A percentile compares a stretch with the other conserved stretches of the same genome.
These are phyloP conservation scores for Stenolophus ochropezus DNA, from an alignment of 2,888 invertebrate species.

Conservation along the genomic window DNA sequence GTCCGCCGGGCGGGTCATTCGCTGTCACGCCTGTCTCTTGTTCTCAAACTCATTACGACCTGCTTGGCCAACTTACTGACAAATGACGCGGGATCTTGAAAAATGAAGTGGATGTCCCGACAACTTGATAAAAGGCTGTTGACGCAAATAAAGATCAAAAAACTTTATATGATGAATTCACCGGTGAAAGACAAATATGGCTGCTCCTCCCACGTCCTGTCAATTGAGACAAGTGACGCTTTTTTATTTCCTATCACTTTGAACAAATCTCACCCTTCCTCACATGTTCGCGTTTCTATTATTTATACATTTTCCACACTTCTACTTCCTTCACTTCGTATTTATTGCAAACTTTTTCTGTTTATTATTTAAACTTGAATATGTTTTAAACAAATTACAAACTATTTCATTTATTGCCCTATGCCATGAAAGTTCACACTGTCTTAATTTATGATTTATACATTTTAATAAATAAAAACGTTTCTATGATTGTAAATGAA, in stretches of 20 bases:
- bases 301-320: constrained; percentile 5
- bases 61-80: constrained; percentile 70
- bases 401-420: too few relatives aligned
- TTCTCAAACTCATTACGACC: constrained; percentile 72
- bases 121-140: constrained; percentile 73
- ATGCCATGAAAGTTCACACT: too few relatives aligned
- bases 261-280: constrained; percentile 12
- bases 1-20: constrained; percentile 21
- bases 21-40: constrained; percentile 72
- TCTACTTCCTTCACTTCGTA: not conserved
- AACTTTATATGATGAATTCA: constrained; percentile 64
- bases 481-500: too few relatives aligned
- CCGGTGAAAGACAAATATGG: constrained; percentile 43
- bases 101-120: constrained; percentile 72
- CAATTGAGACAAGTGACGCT: constrained; percentile 34
- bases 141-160: constrained; percentile 70
- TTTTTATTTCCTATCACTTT: constrained; percentile 31
- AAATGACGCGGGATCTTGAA: constrained; percentile 73
- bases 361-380: not conserved
- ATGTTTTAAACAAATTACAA: too few relatives aligned
- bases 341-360: not conserved
- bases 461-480: too few relatives aligned
- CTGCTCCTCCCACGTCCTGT: constrained; percentile 21
- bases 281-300: not conserved
- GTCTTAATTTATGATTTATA: too few relatives aligned